These are phyloP conservation scores for Laothoe populi DNA, from an alignment of 2,888 invertebrate genomes.

Conservation along the genomic window DNA sequence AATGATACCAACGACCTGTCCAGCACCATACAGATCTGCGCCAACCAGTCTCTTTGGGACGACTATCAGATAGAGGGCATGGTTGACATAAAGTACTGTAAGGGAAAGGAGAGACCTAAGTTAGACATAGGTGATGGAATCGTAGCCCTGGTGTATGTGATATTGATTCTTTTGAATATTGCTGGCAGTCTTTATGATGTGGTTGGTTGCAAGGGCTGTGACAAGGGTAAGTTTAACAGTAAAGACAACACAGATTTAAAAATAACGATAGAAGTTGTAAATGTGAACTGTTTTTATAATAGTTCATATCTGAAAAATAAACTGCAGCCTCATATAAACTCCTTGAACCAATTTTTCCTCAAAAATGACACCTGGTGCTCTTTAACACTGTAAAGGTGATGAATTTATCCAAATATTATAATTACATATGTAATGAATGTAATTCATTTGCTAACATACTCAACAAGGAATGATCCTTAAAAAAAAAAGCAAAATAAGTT, in stretches of 20 bases:
- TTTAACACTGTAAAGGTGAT: too few species aligned
- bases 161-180: slow-evolving; percentile 59
- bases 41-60: slow-evolving; percentile 62
- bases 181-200: slow-evolving; percentile 67
- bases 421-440: too few species aligned
- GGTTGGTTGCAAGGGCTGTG: slow-evolving; percentile 36
- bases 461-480: too few species aligned
- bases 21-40: slow-evolving; percentile 63
- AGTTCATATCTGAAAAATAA: too few species aligned
- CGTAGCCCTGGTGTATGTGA: slow-evolving; percentile 58
- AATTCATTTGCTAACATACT: too few species aligned
- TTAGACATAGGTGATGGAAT: slow-evolving; percentile 15
- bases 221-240: not conserved
- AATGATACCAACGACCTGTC: slow-evolving; percentile 47
- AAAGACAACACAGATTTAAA: not conserved
- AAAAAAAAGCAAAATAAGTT: too few species aligned
- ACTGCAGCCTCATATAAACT: too few species aligned
- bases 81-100: slow-evolving; percentile 62
- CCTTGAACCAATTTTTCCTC: too few species aligned
- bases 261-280: too few species aligned
- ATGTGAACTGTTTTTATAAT: too few species aligned
- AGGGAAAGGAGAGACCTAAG: slow-evolving; percentile 45
- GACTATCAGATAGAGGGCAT: slow-evolving; percentile 60
- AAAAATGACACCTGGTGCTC: too few species aligned
- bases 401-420: too few species aligned